Conservation (phyloP, 2,113 vertebrate genomes). For the Rousettus leschenaultii region DNA sequence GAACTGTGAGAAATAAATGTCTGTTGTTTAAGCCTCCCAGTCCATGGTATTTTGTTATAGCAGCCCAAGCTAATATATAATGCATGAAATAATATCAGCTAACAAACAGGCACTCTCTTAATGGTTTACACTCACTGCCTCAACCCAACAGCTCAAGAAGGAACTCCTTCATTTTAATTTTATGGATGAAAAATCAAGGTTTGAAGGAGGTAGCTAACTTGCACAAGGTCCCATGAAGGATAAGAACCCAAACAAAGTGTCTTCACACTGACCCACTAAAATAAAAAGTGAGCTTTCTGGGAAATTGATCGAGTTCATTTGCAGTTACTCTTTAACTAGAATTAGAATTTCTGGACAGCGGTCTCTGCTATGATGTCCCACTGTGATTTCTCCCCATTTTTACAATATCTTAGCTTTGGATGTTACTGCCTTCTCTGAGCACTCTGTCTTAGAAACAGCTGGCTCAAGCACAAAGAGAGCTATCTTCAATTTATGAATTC, state of each 20-base stretch:
- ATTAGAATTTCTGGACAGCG: conserved; percentile 5
- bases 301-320: background rate
- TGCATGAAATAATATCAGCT: background rate
- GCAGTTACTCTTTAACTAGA: conserved; percentile 7
- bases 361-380: conserved; percentile 34
- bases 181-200: background rate
- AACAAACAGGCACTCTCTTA: background rate
- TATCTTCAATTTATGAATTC: conserved; percentile 83
- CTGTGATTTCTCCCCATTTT: conserved; percentile 57
- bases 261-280: background rate
- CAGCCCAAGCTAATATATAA: background rate
- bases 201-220: background rate
- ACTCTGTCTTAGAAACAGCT: conserved; percentile 77
- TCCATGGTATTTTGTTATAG: background rate
- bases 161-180: background rate
- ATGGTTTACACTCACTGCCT: background rate
- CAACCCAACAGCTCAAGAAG: background rate
- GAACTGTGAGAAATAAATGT: background rate
- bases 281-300: background rate
- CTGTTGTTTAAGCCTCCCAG: background rate
- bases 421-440: conserved; percentile 67
- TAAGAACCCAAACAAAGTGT: background rate
- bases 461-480: conserved; percentile 80
- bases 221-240: background rate
- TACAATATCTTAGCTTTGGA: conserved; percentile 73